Percentiles rank a stretch among this genome's conserved stretches.
These are phyloP conservation scores for Drosophila mauritiana DNA, from an alignment of 1,140 invertebrate genomes.

Conservation along the genomic window DNA sequence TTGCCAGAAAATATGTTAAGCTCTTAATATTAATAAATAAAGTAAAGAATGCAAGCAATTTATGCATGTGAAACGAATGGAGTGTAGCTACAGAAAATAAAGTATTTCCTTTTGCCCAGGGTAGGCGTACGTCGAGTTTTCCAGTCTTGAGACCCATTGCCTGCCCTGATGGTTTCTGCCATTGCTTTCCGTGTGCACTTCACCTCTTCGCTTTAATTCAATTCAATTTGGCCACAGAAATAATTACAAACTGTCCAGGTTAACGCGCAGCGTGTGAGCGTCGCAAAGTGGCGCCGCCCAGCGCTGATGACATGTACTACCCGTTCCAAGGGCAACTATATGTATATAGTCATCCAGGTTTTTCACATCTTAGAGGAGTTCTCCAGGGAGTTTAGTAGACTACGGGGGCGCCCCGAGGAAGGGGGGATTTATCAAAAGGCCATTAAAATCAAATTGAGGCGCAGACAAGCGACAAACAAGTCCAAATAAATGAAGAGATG, in stretches of 20 bases:
- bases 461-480: conserved; percentile 58
- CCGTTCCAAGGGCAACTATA: conserved; percentile 39
- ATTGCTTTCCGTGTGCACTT: conserved; percentile 28
- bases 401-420: neutral
- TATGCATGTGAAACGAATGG: no score
- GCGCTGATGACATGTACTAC: conserved; percentile 58
- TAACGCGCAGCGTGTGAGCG: conserved; percentile 76
- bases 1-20: no score
- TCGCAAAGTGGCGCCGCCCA: conserved; percentile 57
- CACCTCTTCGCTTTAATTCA: conserved; percentile 72
- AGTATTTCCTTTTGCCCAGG: neutral
- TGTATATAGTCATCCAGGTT: conserved; percentile 3
- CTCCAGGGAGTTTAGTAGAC: neutral
- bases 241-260: conserved; percentile 78
- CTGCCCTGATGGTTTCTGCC: conserved; percentile 32
- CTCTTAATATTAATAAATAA: no score
- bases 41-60: no score
- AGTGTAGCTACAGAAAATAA: no score
- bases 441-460: conserved; percentile 78
- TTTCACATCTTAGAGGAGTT: conserved; percentile 1
- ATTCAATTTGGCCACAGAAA: conserved; percentile 81
- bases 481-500: conserved; percentile 24
- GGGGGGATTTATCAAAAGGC: conserved; percentile 70
- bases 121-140: neutral
- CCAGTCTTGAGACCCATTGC: neutral